Evolutionary conservation across 2,113 vertebrate genomes (phyloP).

Genomic region (Corvus hawaiiensis): DNA sequence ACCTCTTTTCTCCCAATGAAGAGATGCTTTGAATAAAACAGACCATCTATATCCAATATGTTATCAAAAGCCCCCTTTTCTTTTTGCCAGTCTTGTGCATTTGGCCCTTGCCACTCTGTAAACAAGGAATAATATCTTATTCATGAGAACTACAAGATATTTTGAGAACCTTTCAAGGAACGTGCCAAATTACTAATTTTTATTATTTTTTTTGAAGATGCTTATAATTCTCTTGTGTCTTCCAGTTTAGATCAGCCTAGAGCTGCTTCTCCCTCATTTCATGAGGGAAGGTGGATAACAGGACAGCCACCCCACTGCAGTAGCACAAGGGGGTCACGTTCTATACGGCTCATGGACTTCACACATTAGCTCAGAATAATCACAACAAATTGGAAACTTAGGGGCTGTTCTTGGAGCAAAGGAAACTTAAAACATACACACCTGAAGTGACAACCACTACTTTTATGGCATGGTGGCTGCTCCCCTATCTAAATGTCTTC

Average conservation of each 20-base stretch:
- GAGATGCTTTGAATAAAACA: neutral
- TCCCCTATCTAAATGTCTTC: neutral
- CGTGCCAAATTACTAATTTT: accelerated
- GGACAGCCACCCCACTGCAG: neutral
- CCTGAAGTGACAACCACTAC: neutral
- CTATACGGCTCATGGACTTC: neutral
- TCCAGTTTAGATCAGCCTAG: neutral
- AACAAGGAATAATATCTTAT: neutral
- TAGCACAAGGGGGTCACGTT: accelerated
- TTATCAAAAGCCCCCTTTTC: neutral
- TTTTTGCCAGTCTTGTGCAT: neutral
- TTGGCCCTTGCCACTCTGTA: neutral
- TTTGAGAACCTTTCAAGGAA: neutral
- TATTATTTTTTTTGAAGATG: neutral
- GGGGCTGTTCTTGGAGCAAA: neutral
- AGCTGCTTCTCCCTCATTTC: neutral
- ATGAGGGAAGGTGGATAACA: neutral
- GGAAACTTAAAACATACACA: neutral
- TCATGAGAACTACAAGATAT: neutral
- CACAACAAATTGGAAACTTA: neutral
- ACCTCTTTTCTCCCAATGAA: neutral
- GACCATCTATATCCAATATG: neutral
- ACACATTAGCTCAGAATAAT: neutral
- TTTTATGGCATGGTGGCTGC: neutral
- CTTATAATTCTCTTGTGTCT: neutral